phyloP scores from a whole-genome alignment of 2,888 invertebrate genomes.

The Polietes domitor region DNA sequence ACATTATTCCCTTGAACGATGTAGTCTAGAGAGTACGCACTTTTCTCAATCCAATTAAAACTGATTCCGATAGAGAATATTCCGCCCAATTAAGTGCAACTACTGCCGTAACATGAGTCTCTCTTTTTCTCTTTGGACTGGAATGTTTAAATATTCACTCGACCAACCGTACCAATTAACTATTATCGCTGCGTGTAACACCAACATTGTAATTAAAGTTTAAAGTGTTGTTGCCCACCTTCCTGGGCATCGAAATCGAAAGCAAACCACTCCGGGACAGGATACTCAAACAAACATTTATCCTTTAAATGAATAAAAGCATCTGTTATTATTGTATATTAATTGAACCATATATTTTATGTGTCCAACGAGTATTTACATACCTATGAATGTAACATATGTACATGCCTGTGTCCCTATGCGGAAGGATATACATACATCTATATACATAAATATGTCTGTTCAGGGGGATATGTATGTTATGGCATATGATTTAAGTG shows the following conservation, averaged over 20 bases:
- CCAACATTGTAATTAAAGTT: too few species aligned
- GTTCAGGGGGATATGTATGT: not conserved
- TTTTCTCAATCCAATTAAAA: too few species aligned
- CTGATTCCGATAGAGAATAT: too few species aligned
- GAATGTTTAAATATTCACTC: too few species aligned
- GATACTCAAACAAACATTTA: conserved; percentile 1
- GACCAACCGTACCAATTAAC: too few species aligned
- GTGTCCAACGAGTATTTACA: conserved; percentile 16
- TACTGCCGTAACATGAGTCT: too few species aligned
- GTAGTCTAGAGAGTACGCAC: too few species aligned
- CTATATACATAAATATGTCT: not conserved
- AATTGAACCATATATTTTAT: conserved; percentile 12
- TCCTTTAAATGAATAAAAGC: conserved; percentile 24
- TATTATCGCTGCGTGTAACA: too few species aligned
- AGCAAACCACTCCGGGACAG: not conserved
- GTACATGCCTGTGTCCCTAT: not conserved
- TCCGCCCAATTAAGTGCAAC: too few species aligned
- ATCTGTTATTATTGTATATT: conserved; percentile 32
- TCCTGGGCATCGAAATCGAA: not conserved
- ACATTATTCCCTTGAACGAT: too few species aligned
- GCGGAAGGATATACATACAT: not conserved
- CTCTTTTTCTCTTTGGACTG: too few species aligned
- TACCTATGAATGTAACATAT: not conserved
- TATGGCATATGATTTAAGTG: conserved; percentile 21
- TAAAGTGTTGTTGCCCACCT: too few species aligned